Conservation (phyloP, 2,888 invertebrate genomes). For the Dasysyrphus tricinctus region DNA sequence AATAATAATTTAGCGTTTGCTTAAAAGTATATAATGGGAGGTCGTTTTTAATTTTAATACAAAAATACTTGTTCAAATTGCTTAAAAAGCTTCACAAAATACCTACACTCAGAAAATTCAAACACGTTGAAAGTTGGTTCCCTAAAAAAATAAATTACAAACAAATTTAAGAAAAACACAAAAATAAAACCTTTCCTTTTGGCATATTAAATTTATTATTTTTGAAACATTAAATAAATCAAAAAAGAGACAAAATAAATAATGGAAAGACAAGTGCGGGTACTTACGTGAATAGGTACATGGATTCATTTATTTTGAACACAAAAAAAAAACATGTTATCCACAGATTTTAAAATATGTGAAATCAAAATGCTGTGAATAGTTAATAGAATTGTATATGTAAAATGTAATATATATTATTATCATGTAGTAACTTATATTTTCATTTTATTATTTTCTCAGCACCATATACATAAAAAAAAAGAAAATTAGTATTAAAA, state of each 20-base stretch:
- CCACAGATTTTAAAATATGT: constrained; percentile 74
- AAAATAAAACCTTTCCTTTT: background rate
- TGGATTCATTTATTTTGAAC: constrained; percentile 53
- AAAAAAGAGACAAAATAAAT: background rate
- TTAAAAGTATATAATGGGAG: constrained; percentile 1
- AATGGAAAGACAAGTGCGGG: constrained; percentile 34
- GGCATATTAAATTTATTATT: background rate
- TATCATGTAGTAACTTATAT: constrained; percentile 46
- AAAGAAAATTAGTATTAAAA: constrained; percentile 11
- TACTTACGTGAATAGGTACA: constrained; percentile 49
- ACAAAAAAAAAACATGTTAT: constrained; percentile 57
- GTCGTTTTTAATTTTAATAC: constrained; percentile 10
- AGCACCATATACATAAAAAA: constrained; percentile 40
- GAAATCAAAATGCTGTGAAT: constrained; percentile 75
- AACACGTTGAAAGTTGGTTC: constrained; percentile 10
- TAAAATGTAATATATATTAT: constrained; percentile 63
- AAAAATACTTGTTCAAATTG: constrained; percentile 49
- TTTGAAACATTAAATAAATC: background rate
- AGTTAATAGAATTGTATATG: constrained; percentile 72
- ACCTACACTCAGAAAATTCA: background rate
- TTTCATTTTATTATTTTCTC: constrained; percentile 50
- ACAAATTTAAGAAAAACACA: background rate
- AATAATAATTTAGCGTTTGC: constrained; percentile 9
- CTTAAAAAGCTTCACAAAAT: constrained; percentile 22
- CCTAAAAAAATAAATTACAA: constrained; percentile 9